Percentiles rank a stretch among this genome's conserved stretches.
Conservation (phyloP, 2,888 invertebrate species). For the Ectemnius lituratus region DNA sequence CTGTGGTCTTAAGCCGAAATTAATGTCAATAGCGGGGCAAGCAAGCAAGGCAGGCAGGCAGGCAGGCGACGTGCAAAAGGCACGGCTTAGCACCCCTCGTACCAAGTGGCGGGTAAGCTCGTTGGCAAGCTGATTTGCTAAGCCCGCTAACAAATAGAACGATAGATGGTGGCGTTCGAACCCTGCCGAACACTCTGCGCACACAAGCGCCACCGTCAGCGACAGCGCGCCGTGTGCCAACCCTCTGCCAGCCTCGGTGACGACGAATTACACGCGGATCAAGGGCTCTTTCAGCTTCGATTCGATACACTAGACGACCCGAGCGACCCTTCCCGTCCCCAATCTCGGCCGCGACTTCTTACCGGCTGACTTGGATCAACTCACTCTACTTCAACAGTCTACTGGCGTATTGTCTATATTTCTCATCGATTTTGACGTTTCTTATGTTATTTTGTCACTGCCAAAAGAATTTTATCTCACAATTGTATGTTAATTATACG, state of each 20-base stretch:
- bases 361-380: too few species aligned
- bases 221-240: conserved; percentile 20
- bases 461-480: too few species aligned
- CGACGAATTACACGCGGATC: conserved; percentile 76
- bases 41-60: conserved; percentile 28
- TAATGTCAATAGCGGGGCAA: conserved; percentile 51
- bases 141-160: conserved; percentile 77
- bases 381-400: too few species aligned
- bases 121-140: conserved; percentile 76
- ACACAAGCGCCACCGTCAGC: too few species aligned
- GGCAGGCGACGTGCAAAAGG: conserved; percentile 56
- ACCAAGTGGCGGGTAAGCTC: conserved; percentile 73
- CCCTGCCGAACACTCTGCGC: conserved; percentile 49
- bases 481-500: too few species aligned
- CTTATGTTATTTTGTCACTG: too few species aligned
- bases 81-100: conserved; percentile 74
- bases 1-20: conserved; percentile 44
- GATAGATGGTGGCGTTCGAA: conserved; percentile 76
- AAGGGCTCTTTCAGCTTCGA: conserved; percentile 70
- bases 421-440: too few species aligned
- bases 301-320: conserved; percentile 69
- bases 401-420: too few species aligned
- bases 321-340: conserved; percentile 21
- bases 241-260: conserved; percentile 36
- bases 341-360: background rate